These are phyloP conservation scores for Menidia menidia DNA, from an alignment of 2,797 vertebrate genomes.

Conservation along the genomic window DNA sequence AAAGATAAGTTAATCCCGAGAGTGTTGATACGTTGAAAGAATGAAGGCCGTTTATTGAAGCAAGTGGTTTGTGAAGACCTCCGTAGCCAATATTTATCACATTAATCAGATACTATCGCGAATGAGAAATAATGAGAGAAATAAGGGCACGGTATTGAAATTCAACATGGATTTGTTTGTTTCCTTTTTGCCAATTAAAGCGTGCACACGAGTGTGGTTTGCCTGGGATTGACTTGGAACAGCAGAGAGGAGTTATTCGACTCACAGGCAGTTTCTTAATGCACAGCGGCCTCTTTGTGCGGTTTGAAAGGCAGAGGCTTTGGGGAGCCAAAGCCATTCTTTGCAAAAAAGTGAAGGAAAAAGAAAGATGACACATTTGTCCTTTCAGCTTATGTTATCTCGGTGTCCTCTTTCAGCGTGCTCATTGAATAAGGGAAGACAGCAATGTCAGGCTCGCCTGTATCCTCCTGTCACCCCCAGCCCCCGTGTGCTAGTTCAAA, in stretches of 20 bases:
- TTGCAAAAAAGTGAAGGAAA: constrained; percentile 27
- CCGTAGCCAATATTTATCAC: constrained; percentile 52
- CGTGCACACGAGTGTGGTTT: constrained; percentile 44
- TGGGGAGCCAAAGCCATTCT: constrained; percentile 79
- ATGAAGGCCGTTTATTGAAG: constrained; percentile 57
- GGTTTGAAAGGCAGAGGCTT: constrained; percentile 75
- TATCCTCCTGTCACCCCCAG: constrained; percentile 47
- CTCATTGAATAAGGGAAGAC: constrained; percentile 36
- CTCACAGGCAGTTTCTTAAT: constrained; percentile 41
- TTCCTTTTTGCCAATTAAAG: constrained; percentile 62
- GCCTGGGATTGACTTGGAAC: constrained; percentile 54
- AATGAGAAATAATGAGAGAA: constrained; percentile 48
- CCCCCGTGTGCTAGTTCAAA: constrained; percentile 5
- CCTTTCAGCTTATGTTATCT: constrained; percentile 51
- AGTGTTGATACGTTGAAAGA: constrained; percentile 60
- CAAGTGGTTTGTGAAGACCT: constrained; percentile 70
- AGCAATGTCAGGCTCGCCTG: constrained; percentile 34
- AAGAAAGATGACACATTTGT: constrained; percentile 42
- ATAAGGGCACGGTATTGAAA: constrained; percentile 55
- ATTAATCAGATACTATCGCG: constrained; percentile 66
- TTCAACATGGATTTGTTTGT: constrained; percentile 62
- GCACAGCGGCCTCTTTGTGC: constrained; percentile 46
- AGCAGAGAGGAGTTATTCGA: constrained; percentile 40
- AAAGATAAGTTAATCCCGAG: constrained; percentile 74
- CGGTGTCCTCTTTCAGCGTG: constrained; percentile 28